Evolutionary conservation across 2,113 vertebrate genomes (phyloP).

Genomic region (Phalacrocorax pelagicus): DNA sequence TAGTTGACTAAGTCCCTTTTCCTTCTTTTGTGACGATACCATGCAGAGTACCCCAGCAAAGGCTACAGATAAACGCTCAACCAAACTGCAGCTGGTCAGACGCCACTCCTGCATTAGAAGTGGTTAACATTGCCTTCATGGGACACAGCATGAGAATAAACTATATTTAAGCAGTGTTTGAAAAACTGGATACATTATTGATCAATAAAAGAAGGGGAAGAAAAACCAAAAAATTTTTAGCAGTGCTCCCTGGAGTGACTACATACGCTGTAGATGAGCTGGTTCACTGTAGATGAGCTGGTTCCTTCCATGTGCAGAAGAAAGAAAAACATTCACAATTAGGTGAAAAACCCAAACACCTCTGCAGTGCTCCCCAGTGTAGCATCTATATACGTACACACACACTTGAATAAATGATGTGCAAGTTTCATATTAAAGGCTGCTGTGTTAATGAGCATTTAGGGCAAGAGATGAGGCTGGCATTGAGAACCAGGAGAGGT

Average conservation of each 20-base stretch:
- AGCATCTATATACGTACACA: background rate
- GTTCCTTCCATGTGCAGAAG: background rate
- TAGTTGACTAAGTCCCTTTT: background rate
- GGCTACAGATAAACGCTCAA: background rate
- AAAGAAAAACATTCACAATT: background rate
- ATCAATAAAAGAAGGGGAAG: background rate
- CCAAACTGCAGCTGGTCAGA: background rate
- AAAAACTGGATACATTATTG: background rate
- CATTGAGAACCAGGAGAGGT: background rate
- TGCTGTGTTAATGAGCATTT: background rate
- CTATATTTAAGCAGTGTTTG: background rate
- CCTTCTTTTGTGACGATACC: background rate
- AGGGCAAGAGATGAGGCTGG: background rate
- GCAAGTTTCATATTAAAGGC: background rate
- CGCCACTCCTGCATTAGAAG: background rate
- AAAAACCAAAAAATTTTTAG: background rate
- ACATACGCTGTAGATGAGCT: background rate
- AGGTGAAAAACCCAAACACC: background rate
- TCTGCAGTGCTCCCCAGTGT: background rate
- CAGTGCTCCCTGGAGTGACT: background rate
- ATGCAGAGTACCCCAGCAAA: background rate
- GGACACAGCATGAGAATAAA: background rate
- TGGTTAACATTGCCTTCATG: background rate
- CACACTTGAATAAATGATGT: fast-evolving
- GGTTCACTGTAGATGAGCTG: background rate